These are phyloP conservation scores for Eumacrocentrus americanus DNA, from an alignment of 2,888 invertebrate species.

Conservation along the genomic window DNA sequence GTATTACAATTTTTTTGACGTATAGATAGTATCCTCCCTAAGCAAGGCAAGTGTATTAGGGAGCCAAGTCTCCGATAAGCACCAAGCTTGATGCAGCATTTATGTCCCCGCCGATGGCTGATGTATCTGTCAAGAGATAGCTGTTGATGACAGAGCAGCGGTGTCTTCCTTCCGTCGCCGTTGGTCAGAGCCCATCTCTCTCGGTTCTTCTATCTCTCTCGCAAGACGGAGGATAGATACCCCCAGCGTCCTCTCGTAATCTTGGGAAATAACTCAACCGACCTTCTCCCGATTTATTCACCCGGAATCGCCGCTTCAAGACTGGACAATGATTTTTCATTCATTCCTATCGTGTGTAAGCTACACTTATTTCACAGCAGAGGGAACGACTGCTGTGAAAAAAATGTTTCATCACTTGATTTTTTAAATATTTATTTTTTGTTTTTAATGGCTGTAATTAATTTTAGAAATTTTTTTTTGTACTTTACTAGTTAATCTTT, in stretches of 20 bases:
- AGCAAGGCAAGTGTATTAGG: not conserved
- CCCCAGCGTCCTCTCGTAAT: conserved; percentile 21
- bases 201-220: conserved; percentile 4
- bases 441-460: not conserved
- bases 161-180: conserved; percentile 15
- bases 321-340: conserved; percentile 7
- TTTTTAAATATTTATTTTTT: not conserved
- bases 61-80: not conserved
- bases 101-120: conserved; percentile 40
- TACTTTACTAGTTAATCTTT: conserved; percentile 1
- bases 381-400: no score
- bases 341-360: not conserved
- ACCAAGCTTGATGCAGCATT: conserved; percentile 40
- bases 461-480: not conserved
- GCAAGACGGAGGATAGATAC: conserved; percentile 24
- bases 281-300: conserved; percentile 5
- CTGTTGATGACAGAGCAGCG: conserved; percentile 47
- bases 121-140: conserved; percentile 47
- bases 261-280: conserved; percentile 31
- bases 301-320: not conserved
- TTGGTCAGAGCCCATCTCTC: conserved; percentile 7
- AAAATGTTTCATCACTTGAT: no score
- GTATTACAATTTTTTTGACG: not conserved
- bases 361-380: no score
- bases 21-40: not conserved